Conservation (phyloP, 2,888 invertebrate genomes). For the Drosophila neonasuta region DNA sequence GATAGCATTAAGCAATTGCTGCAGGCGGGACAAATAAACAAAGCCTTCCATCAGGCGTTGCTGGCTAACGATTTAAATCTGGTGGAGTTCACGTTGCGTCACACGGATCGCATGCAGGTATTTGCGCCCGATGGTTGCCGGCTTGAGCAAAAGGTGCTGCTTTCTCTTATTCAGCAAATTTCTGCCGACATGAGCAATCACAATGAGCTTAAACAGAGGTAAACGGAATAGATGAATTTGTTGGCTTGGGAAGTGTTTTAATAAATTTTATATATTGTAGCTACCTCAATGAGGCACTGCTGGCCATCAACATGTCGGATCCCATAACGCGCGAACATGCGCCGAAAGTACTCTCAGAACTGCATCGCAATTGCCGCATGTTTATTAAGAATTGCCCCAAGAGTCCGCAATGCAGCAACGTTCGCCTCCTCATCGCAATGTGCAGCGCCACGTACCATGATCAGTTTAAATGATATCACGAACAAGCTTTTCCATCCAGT, state of each 20-base stretch:
- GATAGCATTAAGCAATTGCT: conserved; percentile 88
- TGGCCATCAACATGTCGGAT: conserved; percentile 90
- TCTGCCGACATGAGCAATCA: conserved; percentile 93
- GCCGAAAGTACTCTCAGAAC: conserved; percentile 88
- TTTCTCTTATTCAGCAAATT: conserved; percentile 96
- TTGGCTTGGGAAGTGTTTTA: not conserved
- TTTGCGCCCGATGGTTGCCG: conserved; percentile 87
- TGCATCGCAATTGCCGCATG: conserved; percentile 88
- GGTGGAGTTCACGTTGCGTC: conserved; percentile 93
- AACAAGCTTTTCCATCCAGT: conserved; percentile 33
- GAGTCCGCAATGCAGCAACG: conserved; percentile 84
- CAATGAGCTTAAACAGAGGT: conserved; percentile 92
- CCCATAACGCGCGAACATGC: conserved; percentile 92
- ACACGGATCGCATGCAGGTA: conserved; percentile 90
- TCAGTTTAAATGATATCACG: conserved; percentile 76
- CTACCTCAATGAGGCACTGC: conserved; percentile 93
- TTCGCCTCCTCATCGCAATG: conserved; percentile 79
- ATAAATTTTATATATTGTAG: conserved; percentile 82
- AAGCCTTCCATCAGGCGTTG: conserved; percentile 95
- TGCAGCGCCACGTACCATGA: conserved; percentile 79
- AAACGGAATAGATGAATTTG: conserved; percentile 56
- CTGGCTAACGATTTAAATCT: conserved; percentile 92
- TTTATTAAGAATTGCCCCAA: conserved; percentile 87
- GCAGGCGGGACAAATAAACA: conserved; percentile 89
- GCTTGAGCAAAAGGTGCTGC: conserved; percentile 93